Percentiles rank a stretch among this genome's conserved stretches.
phyloP scores from a whole-genome alignment of 2,113 vertebrate species.

The Cyprinodon tularosa region DNA sequence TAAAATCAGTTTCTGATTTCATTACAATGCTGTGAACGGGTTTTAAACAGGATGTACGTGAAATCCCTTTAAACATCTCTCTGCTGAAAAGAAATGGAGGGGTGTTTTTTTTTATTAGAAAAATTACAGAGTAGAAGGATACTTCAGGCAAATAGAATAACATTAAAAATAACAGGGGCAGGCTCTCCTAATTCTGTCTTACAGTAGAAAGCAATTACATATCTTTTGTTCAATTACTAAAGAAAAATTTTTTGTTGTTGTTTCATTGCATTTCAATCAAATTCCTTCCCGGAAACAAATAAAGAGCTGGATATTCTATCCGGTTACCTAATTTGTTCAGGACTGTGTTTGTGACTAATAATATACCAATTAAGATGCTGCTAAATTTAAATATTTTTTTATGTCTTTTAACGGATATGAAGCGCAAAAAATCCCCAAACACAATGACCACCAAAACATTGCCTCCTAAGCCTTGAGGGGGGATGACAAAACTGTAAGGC shows the following conservation, averaged over 20 bases:
- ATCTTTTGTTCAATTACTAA: background rate
- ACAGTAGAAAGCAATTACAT: background rate
- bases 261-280: background rate
- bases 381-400: no score
- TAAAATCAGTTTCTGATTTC: no score
- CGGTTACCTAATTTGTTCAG: background rate
- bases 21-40: no score
- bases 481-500: slow-evolving; percentile 54
- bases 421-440: slow-evolving; percentile 1
- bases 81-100: no score
- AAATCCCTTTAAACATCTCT: no score
- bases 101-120: background rate
- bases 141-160: background rate
- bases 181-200: background rate
- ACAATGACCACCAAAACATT: slow-evolving; percentile 25
- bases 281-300: background rate
- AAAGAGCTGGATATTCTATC: background rate
- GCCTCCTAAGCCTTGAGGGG: slow-evolving; percentile 33
- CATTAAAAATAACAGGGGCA: background rate
- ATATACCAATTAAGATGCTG: background rate
- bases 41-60: no score
- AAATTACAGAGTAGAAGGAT: background rate
- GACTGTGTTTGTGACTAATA: background rate
- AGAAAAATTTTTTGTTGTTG: background rate
- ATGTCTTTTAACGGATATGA: background rate